Evolutionary conservation across 2,113 vertebrate species (phyloP), one percentile per base, ranked within the genome.

Genomic region (Geothlypis trichas): DNA sequence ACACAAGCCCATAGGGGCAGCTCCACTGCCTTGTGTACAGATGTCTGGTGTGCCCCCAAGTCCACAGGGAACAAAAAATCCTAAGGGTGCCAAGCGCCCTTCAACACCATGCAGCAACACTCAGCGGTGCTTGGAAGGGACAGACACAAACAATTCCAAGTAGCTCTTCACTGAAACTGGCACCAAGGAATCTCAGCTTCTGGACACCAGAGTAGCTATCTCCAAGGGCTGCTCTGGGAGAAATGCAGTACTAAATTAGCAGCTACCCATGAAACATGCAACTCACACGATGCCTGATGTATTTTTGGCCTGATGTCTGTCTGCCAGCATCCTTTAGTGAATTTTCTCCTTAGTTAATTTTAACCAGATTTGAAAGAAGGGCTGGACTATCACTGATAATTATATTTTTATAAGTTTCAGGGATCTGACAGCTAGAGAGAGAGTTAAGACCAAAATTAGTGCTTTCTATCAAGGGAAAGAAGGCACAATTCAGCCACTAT

Each of bases 381-480:
- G 44, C 73, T 91, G 73, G 62, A 95, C 57, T 91, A 90, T 82
- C 91, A 84, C 27, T 91, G 91, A 95, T 78, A 91, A 96, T 96
- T 93, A 80, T 89, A 88, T 86, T 95, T 95, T 86, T 81, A 90
- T 92, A 92, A 94, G 89, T 95, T 96, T 91, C 73, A 91, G 49
- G 44, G 76, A 94, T 74, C 80, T 95, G 94, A 68, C 80, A 96
- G 73, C 86, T 97, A 93, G 69, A 92, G 84, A 95, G 73, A 92
- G 61, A 92, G 81, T 73, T 89, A 44, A 87, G 73, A 84, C 89
- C 83, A 95, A 95, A 95, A 95, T 92, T 91, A 95, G 86, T 84
- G 33, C 61, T 81, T 95, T 92, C 93, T 63, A 52, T 95, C 89
- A 92, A 78, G 69, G 73, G 94, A 93, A 95, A 91, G 77, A 47